Evolutionary conservation across 1,140 invertebrate genomes (phyloP), one percentile per base, ranked within the genome.

Genomic region (Orchestia grillus): DNA sequence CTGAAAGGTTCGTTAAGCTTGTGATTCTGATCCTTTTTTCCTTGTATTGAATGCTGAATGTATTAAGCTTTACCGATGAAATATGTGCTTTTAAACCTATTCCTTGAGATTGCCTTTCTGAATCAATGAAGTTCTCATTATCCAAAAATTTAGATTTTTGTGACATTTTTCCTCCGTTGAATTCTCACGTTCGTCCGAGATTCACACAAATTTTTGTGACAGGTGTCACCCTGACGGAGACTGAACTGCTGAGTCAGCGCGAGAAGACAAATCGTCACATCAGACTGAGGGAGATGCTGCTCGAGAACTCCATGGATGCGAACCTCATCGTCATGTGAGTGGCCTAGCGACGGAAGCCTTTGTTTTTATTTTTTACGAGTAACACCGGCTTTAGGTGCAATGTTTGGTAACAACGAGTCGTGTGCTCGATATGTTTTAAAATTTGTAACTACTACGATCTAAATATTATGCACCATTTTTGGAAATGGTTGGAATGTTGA

Each of bases 201-300:
- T 77, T 77, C 1, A 77, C 28, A 77, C 47, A 77, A 28, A 19
- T 77, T 3, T 77, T 23, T 77, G 62, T 77, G 28, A 19, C 95
- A 97, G 97, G 96, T 28, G 40, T 97, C 16, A n/a, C 96, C 28
- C 98, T 99, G 41, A 98, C 98, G 42, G 98, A 99, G 96, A 98
- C 98, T 19, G 99, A 99, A 97, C 97, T 99, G 95, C 96, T 98
- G 53, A 98, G 98, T 0, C 98, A 99, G 96, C 98, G 98, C 97
- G 98, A 99, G 96, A 99, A 99, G 97, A 99, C 99, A 11, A 98
- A 99, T 97, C 98, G 99, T 28, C 99, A 99, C 97, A 98, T 99
- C 94, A 98, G 99, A 44, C 97, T 99, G 94, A 98, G 99, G 95
- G 99, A 99, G 97, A 97, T 99, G 91, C 98, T 99, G 43, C 97